These are phyloP conservation scores for Xiphias gladius DNA, from an alignment of 2,113 vertebrate species.

Conservation along the genomic window DNA sequence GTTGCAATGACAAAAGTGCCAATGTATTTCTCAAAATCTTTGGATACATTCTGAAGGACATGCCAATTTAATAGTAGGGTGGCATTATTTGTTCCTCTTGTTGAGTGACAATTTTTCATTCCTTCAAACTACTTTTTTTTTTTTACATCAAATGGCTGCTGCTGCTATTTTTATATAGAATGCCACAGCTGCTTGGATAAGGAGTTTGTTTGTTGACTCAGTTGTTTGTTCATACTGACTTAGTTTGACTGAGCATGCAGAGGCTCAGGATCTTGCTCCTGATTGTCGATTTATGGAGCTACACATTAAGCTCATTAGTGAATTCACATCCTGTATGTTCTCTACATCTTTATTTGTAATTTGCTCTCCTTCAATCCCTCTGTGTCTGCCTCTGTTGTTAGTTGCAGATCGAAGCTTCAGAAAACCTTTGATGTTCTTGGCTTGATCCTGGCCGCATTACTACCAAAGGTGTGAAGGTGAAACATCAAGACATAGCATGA, in stretches of 20 bases:
- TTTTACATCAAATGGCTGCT: neutral
- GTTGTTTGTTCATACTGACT: neutral
- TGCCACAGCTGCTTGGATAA: neutral
- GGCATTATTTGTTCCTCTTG: neutral
- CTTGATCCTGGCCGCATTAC: conserved; percentile 18
- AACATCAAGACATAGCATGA: neutral
- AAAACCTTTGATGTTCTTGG: conserved; percentile 30
- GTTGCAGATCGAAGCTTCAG: neutral
- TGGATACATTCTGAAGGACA: neutral
- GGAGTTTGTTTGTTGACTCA: neutral
- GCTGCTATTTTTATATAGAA: neutral
- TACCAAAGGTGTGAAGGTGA: conserved; percentile 15
- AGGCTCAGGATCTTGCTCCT: neutral
- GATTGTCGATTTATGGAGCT: neutral
- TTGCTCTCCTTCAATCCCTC: neutral
- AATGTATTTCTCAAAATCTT: neutral
- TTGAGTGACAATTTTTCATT: conserved; percentile 12
- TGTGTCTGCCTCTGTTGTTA: neutral
- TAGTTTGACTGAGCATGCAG: neutral
- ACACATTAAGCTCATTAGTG: neutral
- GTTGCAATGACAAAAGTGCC: conserved; percentile 22
- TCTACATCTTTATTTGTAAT: neutral
- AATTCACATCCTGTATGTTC: neutral
- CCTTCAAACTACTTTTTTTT: conserved; percentile 2
- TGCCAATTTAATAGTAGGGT: neutral